Evolutionary conservation across 2,797 vertebrate species (phyloP).

Genomic region (Microctenopoma lineatum): DNA sequence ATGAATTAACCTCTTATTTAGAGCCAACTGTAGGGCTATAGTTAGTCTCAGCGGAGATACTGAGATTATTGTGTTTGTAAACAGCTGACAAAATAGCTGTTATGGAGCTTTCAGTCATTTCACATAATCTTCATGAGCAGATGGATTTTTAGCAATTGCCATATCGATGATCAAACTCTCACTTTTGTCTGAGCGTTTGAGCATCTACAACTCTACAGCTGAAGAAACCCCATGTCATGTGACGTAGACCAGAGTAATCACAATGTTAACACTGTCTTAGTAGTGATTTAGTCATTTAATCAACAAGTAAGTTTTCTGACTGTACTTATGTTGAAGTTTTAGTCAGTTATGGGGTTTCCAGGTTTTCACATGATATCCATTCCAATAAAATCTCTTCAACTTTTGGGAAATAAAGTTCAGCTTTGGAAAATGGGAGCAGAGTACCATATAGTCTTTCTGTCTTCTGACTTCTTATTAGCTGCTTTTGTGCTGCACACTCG

Average conservation of each 20-base stretch:
- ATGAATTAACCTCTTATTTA: not conserved
- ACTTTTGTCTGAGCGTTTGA: not conserved
- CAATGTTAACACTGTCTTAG: not conserved
- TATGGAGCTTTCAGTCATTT: conserved; percentile 8
- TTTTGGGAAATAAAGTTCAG: conserved; percentile 46
- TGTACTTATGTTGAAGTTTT: conserved; percentile 39
- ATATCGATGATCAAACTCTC: not conserved
- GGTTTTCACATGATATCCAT: conserved; percentile 70
- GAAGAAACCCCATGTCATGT: not conserved
- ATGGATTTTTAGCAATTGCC: not conserved
- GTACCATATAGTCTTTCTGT: conserved; percentile 19
- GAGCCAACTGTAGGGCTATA: conserved; percentile 3
- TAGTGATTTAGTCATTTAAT: not conserved
- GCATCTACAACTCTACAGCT: conserved; percentile 6
- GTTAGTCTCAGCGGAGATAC: conserved; percentile 6
- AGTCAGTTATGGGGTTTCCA: conserved; percentile 68
- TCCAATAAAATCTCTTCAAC: conserved; percentile 61
- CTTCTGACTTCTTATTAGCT: conserved; percentile 49
- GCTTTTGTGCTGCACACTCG: conserved; percentile 51
- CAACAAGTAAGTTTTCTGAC: not conserved
- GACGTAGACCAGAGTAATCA: conserved; percentile 2
- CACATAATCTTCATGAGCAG: conserved; percentile 12
- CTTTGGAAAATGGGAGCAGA: conserved; percentile 54
- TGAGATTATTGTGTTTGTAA: conserved; percentile 3
- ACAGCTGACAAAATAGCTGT: conserved; percentile 4